phyloP scores from a whole-genome alignment of 1,140 invertebrate genomes.

The Branchinecta lindahli region DNA sequence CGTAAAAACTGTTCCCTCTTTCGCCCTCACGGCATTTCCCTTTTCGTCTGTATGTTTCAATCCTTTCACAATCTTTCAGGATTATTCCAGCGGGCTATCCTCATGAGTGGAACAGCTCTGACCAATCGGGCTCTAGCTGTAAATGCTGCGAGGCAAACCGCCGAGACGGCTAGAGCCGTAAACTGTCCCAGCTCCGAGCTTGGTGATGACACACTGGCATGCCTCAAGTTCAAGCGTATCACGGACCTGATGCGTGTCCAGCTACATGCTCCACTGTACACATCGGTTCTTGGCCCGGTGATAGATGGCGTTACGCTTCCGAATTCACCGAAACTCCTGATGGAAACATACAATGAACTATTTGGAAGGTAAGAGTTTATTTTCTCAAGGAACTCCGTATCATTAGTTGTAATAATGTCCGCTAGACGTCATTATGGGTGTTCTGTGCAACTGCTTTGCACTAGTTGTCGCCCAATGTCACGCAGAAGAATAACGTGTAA shows the following conservation, averaged over 20 bases:
- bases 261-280: constrained; percentile 43
- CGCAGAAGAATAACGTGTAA: too few relatives aligned
- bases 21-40: too few relatives aligned
- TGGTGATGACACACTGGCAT: constrained; percentile 39
- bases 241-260: constrained; percentile 49
- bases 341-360: constrained; percentile 51
- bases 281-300: constrained; percentile 57
- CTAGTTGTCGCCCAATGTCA: too few relatives aligned
- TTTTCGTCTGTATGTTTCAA: too few relatives aligned
- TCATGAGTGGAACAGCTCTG: constrained; percentile 85
- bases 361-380: constrained; percentile 35
- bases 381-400: too few relatives aligned
- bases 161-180: constrained; percentile 51
- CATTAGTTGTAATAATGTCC: too few relatives aligned
- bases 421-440: too few relatives aligned
- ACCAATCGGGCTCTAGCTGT: constrained; percentile 72
- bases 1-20: too few relatives aligned
- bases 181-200: constrained; percentile 48
- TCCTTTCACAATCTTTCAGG: constrained; percentile 33
- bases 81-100: constrained; percentile 74
- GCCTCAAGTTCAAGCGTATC: constrained; percentile 43
- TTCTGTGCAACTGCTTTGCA: too few relatives aligned
- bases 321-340: constrained; percentile 51
- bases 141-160: constrained; percentile 57
- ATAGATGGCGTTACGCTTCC: constrained; percentile 69